These are phyloP conservation scores for Poecilia gillii DNA, from an alignment of 2,797 vertebrate species.

Conservation along the genomic window DNA sequence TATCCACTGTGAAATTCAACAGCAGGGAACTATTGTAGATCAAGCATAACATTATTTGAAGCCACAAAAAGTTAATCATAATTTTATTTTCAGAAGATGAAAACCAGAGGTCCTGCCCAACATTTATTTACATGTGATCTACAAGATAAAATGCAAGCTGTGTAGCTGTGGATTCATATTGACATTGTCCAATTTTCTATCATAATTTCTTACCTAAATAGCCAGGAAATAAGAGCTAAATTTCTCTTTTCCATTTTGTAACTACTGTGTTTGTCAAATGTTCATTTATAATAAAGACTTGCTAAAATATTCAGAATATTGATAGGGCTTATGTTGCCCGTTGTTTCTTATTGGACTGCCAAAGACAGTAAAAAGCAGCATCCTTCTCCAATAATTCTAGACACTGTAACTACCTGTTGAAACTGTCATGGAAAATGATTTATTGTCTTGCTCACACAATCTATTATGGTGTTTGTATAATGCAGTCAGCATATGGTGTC, in stretches of 20 bases:
- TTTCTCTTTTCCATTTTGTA: not conserved
- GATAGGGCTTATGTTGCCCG: conserved; percentile 1
- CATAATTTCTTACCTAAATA: not conserved
- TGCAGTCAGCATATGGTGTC: conserved; percentile 48
- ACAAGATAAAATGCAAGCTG: not conserved
- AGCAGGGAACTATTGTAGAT: not conserved
- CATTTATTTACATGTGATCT: not conserved
- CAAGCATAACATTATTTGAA: not conserved
- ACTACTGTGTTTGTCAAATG: not conserved
- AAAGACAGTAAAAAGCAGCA: conserved; percentile 14
- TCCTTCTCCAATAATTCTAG: conserved; percentile 30
- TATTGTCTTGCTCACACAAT: conserved; percentile 48
- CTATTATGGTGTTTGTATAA: conserved; percentile 60
- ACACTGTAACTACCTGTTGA: conserved; percentile 53
- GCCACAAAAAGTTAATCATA: not conserved
- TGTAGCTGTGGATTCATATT: not conserved
- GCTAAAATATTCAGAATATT: conserved; percentile 15
- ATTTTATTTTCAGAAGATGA: not conserved
- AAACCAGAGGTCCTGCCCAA: not conserved
- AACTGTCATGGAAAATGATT: conserved; percentile 59
- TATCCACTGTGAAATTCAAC: not conserved
- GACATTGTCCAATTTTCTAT: not conserved
- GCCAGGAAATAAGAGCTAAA: not conserved
- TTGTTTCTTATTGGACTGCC: conserved; percentile 17
- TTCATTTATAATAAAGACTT: not conserved